phyloP scores from a whole-genome alignment of 2,888 invertebrate species.

The Caenorhabditis wallacei region DNA sequence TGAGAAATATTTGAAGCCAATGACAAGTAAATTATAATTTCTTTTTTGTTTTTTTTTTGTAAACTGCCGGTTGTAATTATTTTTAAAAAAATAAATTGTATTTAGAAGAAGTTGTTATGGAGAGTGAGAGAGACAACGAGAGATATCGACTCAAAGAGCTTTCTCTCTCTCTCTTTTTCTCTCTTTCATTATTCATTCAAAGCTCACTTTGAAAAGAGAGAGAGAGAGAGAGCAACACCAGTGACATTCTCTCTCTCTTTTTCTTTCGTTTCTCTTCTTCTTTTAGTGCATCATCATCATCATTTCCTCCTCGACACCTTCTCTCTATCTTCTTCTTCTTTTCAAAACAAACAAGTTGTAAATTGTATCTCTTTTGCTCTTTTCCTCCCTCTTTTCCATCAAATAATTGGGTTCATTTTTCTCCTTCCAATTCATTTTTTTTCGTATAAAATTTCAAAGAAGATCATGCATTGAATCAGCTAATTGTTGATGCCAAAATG shows the following conservation, averaged over 20 bases:
- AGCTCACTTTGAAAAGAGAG: conserved; percentile 1
- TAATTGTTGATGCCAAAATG: conserved; percentile 11
- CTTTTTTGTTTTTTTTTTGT: conserved; percentile 1
- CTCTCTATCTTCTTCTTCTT: conserved; percentile 17
- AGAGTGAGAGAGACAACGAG: conserved; percentile 17
- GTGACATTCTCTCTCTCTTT: not conserved
- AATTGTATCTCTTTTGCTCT: conserved; percentile 38
- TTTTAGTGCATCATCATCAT: conserved; percentile 29
- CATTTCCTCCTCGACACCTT: conserved; percentile 40
- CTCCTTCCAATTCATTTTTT: not conserved
- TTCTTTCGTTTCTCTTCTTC: conserved; percentile 13
- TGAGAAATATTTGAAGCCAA: conserved; percentile 66
- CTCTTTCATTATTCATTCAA: conserved; percentile 50
- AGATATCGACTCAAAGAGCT: conserved; percentile 10
- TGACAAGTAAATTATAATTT: conserved; percentile 61
- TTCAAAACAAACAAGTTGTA: conserved; percentile 54
- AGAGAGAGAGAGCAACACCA: conserved; percentile 2
- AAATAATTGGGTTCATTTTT: conserved; percentile 38
- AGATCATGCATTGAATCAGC: not conserved
- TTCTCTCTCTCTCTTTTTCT: conserved; percentile 18
- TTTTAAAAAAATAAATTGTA: not conserved
- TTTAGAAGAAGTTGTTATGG: not conserved
- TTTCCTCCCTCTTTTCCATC: not conserved
- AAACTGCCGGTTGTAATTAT: conserved; percentile 17
- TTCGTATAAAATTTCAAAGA: not conserved